phyloP scores from a whole-genome alignment of 2,888 invertebrate species.

The Neria commutata region DNA sequence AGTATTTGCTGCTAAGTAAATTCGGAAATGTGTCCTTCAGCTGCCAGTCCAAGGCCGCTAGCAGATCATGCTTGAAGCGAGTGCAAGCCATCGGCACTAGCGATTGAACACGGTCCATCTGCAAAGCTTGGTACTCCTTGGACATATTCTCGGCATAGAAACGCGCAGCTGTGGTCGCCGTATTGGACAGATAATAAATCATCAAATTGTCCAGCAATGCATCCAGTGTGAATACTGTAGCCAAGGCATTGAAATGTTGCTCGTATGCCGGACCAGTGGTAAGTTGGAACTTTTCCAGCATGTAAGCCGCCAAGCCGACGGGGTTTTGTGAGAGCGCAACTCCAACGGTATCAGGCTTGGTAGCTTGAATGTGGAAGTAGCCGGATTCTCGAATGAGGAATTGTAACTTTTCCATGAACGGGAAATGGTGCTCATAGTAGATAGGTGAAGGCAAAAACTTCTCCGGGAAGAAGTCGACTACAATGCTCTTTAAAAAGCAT shows the following conservation, averaged over 20 bases:
- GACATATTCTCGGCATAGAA: constrained; percentile 70
- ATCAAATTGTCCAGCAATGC: constrained; percentile 73
- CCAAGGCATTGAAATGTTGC: constrained; percentile 46
- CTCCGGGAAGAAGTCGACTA: constrained; percentile 65
- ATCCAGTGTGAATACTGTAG: constrained; percentile 65
- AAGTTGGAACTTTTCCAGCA: constrained; percentile 83
- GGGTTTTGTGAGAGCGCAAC: constrained; percentile 64
- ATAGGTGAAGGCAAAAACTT: constrained; percentile 62
- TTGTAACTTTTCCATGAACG: constrained; percentile 48
- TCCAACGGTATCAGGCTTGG: constrained; percentile 88
- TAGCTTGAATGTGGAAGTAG: constrained; percentile 79
- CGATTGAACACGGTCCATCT: constrained; percentile 66
- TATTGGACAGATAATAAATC: constrained; percentile 78
- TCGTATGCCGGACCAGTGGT: constrained; percentile 73
- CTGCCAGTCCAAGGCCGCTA: constrained; percentile 66
- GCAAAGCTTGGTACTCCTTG: constrained; percentile 32
- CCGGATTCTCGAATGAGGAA: constrained; percentile 63
- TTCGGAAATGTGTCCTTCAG: constrained; percentile 69
- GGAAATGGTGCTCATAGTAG: constrained; percentile 65
- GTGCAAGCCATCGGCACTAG: constrained; percentile 76
- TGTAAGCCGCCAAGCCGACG: constrained; percentile 83
- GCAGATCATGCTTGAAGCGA: constrained; percentile 73
- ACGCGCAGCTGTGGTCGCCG: constrained; percentile 73
- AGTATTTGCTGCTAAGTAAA: constrained; percentile 70
- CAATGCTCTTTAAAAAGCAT: constrained; percentile 54